phyloP scores from a whole-genome alignment of 2,113 vertebrate species.

The Otis tarda region DNA sequence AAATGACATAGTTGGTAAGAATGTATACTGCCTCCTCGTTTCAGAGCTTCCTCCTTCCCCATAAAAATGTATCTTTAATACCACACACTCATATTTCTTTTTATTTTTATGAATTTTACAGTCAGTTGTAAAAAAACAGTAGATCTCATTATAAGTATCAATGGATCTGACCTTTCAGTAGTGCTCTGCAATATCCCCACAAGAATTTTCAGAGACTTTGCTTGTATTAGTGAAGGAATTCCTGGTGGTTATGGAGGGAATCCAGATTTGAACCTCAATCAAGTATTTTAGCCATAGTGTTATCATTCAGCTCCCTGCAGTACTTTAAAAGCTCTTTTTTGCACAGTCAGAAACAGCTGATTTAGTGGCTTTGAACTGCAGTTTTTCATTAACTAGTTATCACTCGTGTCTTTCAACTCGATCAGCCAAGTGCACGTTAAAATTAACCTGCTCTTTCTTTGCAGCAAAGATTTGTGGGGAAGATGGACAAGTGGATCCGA shows the following conservation, averaged over 20 bases:
- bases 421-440: background rate
- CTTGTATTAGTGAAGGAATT: background rate
- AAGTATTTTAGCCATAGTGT: background rate
- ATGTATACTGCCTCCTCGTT: background rate
- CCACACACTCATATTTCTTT: background rate
- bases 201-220: background rate
- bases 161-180: background rate
- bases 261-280: background rate
- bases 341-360: background rate
- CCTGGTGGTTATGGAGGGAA: background rate
- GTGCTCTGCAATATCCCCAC: background rate
- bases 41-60: background rate
- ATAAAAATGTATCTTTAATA: background rate
- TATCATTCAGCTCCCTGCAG: background rate
- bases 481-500: conserved; percentile 97
- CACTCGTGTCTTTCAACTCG: background rate
- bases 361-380: background rate
- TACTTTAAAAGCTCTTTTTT: background rate
- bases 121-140: background rate
- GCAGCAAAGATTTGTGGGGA: conserved; percentile 98
- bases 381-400: background rate
- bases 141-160: background rate
- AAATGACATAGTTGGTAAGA: conserved; percentile 96
- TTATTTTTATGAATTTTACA: background rate
- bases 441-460: conserved; percentile 30